Conservation (phyloP, 2,888 invertebrate species). For the Synergus japonicus region DNA sequence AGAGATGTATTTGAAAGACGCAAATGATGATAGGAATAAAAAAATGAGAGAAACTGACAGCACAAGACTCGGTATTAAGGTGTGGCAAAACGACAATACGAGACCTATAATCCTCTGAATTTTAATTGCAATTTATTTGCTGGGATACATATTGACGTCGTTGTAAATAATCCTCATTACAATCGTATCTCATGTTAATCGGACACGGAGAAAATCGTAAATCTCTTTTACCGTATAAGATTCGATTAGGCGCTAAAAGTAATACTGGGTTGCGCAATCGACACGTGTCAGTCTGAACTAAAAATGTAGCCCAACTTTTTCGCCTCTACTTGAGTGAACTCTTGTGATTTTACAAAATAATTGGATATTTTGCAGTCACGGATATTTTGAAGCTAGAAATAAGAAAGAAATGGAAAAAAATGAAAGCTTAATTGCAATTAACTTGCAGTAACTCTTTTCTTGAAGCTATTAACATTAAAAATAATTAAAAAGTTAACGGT, state of each 20-base stretch:
- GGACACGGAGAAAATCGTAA: constrained; percentile 35
- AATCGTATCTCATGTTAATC: constrained; percentile 32
- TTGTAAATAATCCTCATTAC: constrained; percentile 32
- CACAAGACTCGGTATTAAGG: neutral
- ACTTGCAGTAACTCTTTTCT: too few species aligned
- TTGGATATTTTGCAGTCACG: too few species aligned
- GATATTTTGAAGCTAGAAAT: too few species aligned
- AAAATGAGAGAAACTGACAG: neutral
- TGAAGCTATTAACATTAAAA: too few species aligned
- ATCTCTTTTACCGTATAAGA: constrained; percentile 22
- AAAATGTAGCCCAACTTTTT: neutral
- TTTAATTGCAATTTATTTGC: constrained; percentile 34
- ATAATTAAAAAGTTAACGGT: too few species aligned
- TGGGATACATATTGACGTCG: constrained; percentile 11
- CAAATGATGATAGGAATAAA: neutral
- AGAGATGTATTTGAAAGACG: constrained; percentile 10
- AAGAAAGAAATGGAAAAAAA: too few species aligned
- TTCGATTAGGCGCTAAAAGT: constrained; percentile 35
- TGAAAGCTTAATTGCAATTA: too few species aligned
- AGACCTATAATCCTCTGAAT: constrained; percentile 28
- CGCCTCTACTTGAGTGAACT: too few species aligned
- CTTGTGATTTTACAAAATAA: too few species aligned
- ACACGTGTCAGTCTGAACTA: neutral
- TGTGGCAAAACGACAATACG: neutral
- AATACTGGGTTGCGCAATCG: constrained; percentile 22